Conservation (phyloP, 2,888 invertebrate species). For the Sabatieria punctata region DNA sequence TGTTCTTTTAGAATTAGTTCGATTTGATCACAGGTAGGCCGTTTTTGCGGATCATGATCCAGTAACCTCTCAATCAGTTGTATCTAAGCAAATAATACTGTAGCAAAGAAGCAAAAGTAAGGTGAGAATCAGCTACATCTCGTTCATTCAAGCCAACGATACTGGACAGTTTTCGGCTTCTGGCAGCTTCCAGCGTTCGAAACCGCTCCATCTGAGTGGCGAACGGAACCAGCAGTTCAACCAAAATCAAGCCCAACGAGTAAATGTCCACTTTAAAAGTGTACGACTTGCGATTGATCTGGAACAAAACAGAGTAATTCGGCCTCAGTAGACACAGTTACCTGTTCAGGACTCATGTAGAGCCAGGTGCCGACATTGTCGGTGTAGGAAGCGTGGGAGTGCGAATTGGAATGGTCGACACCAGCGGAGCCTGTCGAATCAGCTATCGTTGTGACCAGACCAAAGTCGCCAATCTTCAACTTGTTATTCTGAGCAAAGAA, state of each 20-base stretch:
- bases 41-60: no score
- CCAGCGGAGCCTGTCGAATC: conserved; percentile 11
- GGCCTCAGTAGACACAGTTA: no score
- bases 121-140: no score
- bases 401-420: no score
- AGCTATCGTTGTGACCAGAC: conserved; percentile 81
- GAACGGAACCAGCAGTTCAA: conserved; percentile 77
- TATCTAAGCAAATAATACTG: no score
- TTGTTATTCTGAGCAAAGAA: conserved; percentile 76
- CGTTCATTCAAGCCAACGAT: no score
- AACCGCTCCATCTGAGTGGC: conserved; percentile 69
- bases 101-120: no score
- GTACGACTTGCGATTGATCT: conserved; percentile 30
- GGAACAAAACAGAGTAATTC: no score
- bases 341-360: conserved; percentile 97
- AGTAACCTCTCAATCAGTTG: no score
- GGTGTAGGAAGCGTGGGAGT: no score
- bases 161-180: background rate
- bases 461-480: conserved; percentile 94
- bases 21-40: no score
- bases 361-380: conserved; percentile 63
- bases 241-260: conserved; percentile 54
- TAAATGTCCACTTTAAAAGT: conserved; percentile 39
- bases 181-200: conserved; percentile 10
- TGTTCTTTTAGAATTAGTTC: no score